Base-by-base conservation (phyloP, 2,888 invertebrate genomes). In the Volucella bombylans region DNA sequence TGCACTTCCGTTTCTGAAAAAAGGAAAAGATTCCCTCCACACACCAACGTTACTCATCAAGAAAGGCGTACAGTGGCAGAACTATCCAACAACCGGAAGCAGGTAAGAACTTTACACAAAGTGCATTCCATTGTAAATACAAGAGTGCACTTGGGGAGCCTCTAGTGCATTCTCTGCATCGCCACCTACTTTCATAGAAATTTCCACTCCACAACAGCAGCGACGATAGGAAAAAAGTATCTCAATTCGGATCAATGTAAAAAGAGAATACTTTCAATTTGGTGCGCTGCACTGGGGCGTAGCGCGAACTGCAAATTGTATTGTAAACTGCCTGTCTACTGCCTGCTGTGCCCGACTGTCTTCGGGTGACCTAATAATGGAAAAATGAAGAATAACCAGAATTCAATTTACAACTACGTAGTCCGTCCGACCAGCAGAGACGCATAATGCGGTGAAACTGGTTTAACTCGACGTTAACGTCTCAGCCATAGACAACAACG, bases 311-410 rank as follows among this genome's bases (percentile, higher is more conserved):
- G 31, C 31, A 31, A 31, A 6, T 31, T 31, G 31, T 31, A 31
- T 11, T 64, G 43, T 54, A 23, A 12, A 50, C 45, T 15, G 71
- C 11, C 14, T 50, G 52, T 8, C 57, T 59, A 55, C 45, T 4
- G n/a, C 15, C 9, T n/a, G 23, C 2, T 38, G 54, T 47, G 71
- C 49, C 14, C 43, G 59, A 55, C 77, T 65, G 57, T 64, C 69
- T 74, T 80, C 54, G 39, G 49, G 67, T 85, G 85, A 85, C 85
- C 85, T 76, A 81, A 85, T 85, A 85, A 85, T 85, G 74, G 47
- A 85, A 82, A 85, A 81, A 85, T 85, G 81, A 85, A 85, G 76
- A 81, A 85, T 81, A 85, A 85, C 85, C 80, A 85, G 80, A 76
- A 82, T 59, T 31, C 38, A 50, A 71, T 38, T 23, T 18, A 50